phyloP scores from a whole-genome alignment of 2,888 invertebrate species.

The Watsonalla cultraria region DNA sequence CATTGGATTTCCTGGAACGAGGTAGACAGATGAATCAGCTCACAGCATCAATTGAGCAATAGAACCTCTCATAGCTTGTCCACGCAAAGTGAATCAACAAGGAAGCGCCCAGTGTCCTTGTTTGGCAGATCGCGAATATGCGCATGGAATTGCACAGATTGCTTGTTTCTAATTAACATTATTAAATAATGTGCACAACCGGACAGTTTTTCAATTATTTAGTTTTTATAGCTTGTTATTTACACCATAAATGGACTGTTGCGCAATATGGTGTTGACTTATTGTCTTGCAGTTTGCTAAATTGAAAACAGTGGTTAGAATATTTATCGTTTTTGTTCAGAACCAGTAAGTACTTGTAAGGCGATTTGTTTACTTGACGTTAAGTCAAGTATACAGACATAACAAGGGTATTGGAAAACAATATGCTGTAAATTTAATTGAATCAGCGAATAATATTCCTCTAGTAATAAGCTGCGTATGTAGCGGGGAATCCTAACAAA shows the following conservation, averaged over 20 bases:
- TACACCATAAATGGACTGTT: neutral
- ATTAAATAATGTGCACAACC: constrained; percentile 53
- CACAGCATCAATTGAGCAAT: neutral
- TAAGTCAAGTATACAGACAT: too few species aligned
- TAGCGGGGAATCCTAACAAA: too few species aligned
- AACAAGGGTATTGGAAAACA: too few species aligned
- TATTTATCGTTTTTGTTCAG: neutral
- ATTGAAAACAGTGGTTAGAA: neutral
- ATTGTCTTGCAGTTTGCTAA: neutral
- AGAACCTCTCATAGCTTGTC: constrained; percentile 18
- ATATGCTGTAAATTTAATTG: too few species aligned
- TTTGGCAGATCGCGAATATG: constrained; percentile 67
- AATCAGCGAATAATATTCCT: too few species aligned
- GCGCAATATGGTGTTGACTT: neutral
- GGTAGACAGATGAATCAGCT: neutral
- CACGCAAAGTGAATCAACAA: constrained; percentile 61
- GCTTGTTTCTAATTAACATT: constrained; percentile 63
- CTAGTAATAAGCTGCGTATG: too few species aligned
- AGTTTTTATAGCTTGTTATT: constrained; percentile 2
- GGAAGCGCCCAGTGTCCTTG: constrained; percentile 70
- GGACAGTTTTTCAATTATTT: constrained; percentile 28
- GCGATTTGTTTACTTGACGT: too few species aligned
- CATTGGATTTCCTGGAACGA: neutral
- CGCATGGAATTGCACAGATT: constrained; percentile 58
- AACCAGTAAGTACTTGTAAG: too few species aligned